Conservation (phyloP, 2,113 vertebrate genomes). For the Pterocles orientalis region DNA sequence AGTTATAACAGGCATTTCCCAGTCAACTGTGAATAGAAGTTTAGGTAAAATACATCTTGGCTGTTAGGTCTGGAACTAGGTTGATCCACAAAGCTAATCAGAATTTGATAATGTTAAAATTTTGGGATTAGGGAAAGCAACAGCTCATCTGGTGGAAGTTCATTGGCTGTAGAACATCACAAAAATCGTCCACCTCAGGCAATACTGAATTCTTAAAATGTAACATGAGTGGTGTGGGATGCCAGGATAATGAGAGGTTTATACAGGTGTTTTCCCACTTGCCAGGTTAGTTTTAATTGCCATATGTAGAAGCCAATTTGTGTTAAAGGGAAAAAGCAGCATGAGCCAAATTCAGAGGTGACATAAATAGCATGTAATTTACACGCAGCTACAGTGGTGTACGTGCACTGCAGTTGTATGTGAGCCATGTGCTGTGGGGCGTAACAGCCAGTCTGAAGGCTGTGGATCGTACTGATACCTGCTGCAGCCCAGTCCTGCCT, state of each 20-base stretch:
- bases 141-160: conserved; percentile 47
- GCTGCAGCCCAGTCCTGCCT: neutral
- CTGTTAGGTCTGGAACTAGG: conserved; percentile 44
- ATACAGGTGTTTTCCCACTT: conserved; percentile 50
- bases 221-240: neutral
- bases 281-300: conserved; percentile 62
- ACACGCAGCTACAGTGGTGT: neutral
- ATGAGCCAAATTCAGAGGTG: conserved; percentile 1
- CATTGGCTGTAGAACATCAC: conserved; percentile 18
- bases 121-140: neutral
- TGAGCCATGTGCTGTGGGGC: neutral
- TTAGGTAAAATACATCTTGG: conserved; percentile 42
- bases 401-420: neutral
- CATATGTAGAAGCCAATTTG: conserved; percentile 30
- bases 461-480: neutral
- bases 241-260: conserved; percentile 21
- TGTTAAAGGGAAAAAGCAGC: conserved; percentile 25
- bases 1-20: conserved; percentile 3
- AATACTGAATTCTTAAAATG: conserved; percentile 40
- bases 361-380: neutral
- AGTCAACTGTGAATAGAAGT: conserved; percentile 26
- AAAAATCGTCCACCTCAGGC: conserved; percentile 23
- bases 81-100: conserved; percentile 55
- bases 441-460: neutral
- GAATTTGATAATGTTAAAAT: conserved; percentile 63